Evolutionary conservation across 2,797 vertebrate species (phyloP).

Genomic region (Mus minutoides): DNA sequence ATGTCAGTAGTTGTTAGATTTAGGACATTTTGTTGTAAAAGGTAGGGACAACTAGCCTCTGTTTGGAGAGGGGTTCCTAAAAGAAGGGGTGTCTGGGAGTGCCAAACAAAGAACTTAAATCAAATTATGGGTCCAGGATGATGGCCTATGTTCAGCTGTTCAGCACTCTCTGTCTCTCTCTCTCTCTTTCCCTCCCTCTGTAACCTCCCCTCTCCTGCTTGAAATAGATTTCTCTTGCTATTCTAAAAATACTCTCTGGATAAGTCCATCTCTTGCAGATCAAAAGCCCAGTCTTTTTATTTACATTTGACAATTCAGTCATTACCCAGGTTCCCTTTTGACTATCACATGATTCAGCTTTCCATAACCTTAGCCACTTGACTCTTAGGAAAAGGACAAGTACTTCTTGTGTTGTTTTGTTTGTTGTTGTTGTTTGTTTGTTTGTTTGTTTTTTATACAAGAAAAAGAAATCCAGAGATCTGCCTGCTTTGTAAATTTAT

Average conservation of each 20-base stretch:
- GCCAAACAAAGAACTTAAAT: neutral
- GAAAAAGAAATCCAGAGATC: neutral
- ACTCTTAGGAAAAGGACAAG: neutral
- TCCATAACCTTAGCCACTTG: neutral
- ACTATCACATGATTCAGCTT: neutral
- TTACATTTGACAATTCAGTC: neutral
- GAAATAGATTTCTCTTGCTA: too few relatives aligned
- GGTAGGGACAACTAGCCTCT: neutral
- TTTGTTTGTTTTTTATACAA: neutral
- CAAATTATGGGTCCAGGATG: too few relatives aligned
- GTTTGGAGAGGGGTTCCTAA: neutral
- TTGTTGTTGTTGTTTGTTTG: too few relatives aligned
- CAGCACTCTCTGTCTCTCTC: too few relatives aligned
- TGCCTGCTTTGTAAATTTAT: neutral
- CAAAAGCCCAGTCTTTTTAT: neutral
- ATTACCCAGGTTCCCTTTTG: neutral
- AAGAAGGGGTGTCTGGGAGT: neutral
- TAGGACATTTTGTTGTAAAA: neutral
- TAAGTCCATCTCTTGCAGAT: too few relatives aligned
- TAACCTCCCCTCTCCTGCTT: too few relatives aligned
- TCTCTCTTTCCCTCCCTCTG: too few relatives aligned
- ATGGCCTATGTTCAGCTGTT: too few relatives aligned
- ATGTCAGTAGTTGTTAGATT: neutral
- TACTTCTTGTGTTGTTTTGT: neutral
- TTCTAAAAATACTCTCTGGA: too few relatives aligned